phyloP scores from a whole-genome alignment of 2,113 vertebrate genomes.

The Sprattus sprattus region DNA sequence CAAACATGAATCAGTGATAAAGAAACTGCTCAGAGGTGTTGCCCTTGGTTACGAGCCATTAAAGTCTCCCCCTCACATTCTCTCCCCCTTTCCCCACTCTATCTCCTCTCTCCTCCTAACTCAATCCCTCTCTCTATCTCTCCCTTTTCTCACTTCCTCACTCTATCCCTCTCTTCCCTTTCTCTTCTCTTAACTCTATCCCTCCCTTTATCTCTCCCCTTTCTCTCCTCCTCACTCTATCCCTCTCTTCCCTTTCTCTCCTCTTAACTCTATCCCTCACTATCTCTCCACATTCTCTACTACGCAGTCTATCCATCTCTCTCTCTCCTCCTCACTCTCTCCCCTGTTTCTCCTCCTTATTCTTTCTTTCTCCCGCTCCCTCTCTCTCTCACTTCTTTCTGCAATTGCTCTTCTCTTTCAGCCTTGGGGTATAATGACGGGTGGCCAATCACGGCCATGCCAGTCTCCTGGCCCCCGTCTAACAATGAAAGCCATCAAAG shows the following conservation, averaged over 20 bases:
- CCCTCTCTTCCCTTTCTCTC: no score
- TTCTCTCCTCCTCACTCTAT: no score
- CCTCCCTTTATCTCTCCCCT: no score
- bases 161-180: background rate
- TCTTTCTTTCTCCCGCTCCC: background rate
- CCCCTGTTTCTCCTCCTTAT: background rate
- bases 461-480: conserved; percentile 1
- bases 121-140: no score
- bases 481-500: conserved; percentile 23
- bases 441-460: no score
- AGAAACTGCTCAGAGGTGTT: background rate
- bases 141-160: no score
- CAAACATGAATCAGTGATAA: background rate
- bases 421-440: background rate
- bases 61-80: background rate
- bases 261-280: no score
- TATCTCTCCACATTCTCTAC: background rate
- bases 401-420: background rate
- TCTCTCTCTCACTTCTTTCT: background rate
- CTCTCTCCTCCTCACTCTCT: background rate
- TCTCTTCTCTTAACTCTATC: background rate
- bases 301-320: background rate
- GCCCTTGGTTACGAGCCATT: conserved; percentile 5
- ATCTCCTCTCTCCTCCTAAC: background rate
- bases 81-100: background rate